Percentiles rank a stretch among this genome's conserved stretches.
These are phyloP conservation scores for Erythrocercus mccallii DNA, from an alignment of 2,113 vertebrate genomes.

Conservation along the genomic window DNA sequence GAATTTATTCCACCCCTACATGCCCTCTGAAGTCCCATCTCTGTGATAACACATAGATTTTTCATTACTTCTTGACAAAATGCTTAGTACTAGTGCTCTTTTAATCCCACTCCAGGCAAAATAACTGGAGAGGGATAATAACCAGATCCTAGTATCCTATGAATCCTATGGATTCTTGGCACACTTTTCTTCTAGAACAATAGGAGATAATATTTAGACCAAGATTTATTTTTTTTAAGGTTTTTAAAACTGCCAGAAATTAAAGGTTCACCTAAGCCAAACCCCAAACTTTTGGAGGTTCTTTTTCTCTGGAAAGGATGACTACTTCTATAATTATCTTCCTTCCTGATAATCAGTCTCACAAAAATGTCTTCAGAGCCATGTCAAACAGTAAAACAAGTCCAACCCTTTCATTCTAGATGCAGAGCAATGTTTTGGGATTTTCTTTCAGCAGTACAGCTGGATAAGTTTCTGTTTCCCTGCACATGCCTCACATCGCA, in stretches of 20 bases:
- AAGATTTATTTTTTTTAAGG: background rate
- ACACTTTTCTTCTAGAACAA: background rate
- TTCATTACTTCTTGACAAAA: conserved; percentile 3
- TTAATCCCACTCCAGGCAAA: background rate
- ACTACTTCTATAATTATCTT: background rate
- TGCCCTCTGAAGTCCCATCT: background rate
- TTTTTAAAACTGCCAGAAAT: background rate
- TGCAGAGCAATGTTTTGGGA: background rate
- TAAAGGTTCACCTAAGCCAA: background rate
- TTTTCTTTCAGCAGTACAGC: background rate
- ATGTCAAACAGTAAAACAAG: background rate
- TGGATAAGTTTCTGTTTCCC: background rate
- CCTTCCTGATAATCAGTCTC: background rate
- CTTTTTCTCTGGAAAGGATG: background rate
- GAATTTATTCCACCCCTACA: background rate
- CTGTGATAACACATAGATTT: background rate
- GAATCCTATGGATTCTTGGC: background rate
- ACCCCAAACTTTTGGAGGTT: background rate
- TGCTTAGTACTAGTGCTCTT: background rate
- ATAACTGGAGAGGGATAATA: background rate
- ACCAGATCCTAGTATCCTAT: background rate
- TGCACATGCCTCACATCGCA: background rate
- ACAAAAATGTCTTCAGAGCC: background rate
- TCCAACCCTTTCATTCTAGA: background rate
- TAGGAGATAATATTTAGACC: background rate